Percentiles rank a stretch among this genome's conserved stretches.
phyloP scores from a whole-genome alignment of 2,888 invertebrate species.

The Micoletzkya japonica region DNA sequence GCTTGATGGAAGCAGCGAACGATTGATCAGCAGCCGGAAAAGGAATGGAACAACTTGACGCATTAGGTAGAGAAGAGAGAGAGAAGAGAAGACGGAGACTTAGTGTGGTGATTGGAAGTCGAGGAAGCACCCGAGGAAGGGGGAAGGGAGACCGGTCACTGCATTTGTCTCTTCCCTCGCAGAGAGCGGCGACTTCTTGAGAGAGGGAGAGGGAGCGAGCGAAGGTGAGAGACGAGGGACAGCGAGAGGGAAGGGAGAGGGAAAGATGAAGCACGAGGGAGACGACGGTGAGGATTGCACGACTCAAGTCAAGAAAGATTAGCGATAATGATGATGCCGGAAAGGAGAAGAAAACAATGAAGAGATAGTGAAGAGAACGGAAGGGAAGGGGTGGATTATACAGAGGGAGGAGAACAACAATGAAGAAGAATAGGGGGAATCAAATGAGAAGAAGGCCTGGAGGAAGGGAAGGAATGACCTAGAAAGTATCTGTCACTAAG shows the following conservation, averaged over 20 bases:
- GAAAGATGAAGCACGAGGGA: neutral
- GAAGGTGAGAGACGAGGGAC: neutral
- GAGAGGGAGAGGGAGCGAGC: neutral
- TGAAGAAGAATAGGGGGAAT: too few relatives aligned
- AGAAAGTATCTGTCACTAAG: neutral
- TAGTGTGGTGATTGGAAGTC: neutral
- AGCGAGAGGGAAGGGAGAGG: neutral
- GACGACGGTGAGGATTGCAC: neutral
- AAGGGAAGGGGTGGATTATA: neutral
- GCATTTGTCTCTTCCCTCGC: neutral
- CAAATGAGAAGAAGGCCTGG: too few relatives aligned
- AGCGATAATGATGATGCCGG: slow-evolving; percentile 16
- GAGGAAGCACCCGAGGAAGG: neutral
- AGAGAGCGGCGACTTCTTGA: neutral
- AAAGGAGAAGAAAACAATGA: neutral
- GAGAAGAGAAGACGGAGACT: slow-evolving; percentile 1
- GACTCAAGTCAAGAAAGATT: slow-evolving; percentile 12
- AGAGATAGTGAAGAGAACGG: slow-evolving; percentile 1
- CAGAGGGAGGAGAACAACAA: neutral
- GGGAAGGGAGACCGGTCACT: neutral
- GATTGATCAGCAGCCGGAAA: neutral
- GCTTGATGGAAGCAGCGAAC: slow-evolving; percentile 6
- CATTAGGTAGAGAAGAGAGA: neutral
- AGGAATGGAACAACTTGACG: slow-evolving; percentile 9
- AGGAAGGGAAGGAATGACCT: neutral